Evolutionary conservation across 1,140 invertebrate species (phyloP), one percentile per base, ranked within the genome.

Genomic region (Drosophila willistoni): DNA sequence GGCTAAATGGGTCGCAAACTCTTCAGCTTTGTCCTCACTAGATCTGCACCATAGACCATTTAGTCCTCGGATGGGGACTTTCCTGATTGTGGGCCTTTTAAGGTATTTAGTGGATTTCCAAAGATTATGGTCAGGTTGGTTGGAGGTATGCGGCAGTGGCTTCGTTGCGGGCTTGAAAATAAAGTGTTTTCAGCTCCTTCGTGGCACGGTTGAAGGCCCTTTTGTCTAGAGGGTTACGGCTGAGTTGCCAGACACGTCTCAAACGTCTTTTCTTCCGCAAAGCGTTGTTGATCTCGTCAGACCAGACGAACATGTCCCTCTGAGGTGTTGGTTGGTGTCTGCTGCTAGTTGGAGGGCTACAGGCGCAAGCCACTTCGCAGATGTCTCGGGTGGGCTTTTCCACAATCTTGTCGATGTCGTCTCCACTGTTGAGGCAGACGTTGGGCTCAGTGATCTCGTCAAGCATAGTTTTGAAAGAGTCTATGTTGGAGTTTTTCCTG

Each of bases 151-250:
- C 41, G 3, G 41, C 41, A 42, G 41, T 42, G 3, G 41, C 41
- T 42, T 42, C 41, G 14, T 42, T n/a, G 12, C n/a, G 41, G 13
- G 13, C n/a, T 42, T n/a, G 41, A 42, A 42, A 42, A 12, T 5
- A n/a, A 7, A 42, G 17, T 17, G 12, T 60, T 34, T 61, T 61
- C 10, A 61, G 41, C 22, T 61, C 41, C 12, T 61, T 61, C 7
- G 36, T 22, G 29, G 34, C 41, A 14, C n/a, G 17, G 55, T 56
- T 56, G 9, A 56, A 12, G 10, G 55, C 55, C 22, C 14, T 34
- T 56, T 57, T 57, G 25, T 57, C 29, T 17, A 10, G 29, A n/a
- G 29, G 55, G 25, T 57, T 57, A 17, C 55, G 55, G 9, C 55
- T 57, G 12, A 36, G 10, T 33, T n/a, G 55, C 55, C 55, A 55